Evolutionary conservation across 2,113 vertebrate genomes (phyloP), one percentile per base, ranked within the genome.

Genomic region (Girardinichthys multiradiatus): DNA sequence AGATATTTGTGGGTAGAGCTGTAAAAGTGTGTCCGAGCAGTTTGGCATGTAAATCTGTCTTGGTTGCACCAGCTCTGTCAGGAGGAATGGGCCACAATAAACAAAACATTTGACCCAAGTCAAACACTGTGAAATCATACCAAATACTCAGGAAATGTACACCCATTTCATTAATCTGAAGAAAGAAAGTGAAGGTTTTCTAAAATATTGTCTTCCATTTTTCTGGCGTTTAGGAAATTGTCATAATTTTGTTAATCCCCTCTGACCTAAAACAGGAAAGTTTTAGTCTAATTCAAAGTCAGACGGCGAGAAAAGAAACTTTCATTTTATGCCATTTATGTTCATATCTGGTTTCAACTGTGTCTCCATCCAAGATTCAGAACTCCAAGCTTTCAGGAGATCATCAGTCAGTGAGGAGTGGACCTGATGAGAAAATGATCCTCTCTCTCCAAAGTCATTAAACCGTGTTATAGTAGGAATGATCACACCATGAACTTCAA

Each of bases 381-480:
- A 57, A 10, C 42, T 76, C 76, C 76, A 51, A 72, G 68, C 82
- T 57, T 28, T 64, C 42, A 57, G 45, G 30, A 72, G 48, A 65
- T 12, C 9, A 6, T 60, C 29, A 48, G 13, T 70, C 27, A 0
- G 42, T 72, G 57, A 74, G 64, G 19, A 74, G 72, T 77, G 80
- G 77, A 78, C 39, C 37, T 21, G 45, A 39, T 61, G 68, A 80
- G 74, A 66, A 27, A n/a, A 9, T 62, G 0, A 4, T 73, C 75
- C 21, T 31, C 63, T 68, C 30, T 72, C 26, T 26, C 33, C 28
- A 69, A 35, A 37, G 2, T 26, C 4, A 24, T 42, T n/a, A 24
- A 48, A n/a, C 62, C 4, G n/a, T 70, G 27, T 30, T 1, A 45
- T 28, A n/a, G n/a, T 19, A 48, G 29, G 71, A 69, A 68, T 60